These are phyloP conservation scores for Aplidium turbinatum DNA, from an alignment of 23 tunicate species.

Conservation along the genomic window DNA sequence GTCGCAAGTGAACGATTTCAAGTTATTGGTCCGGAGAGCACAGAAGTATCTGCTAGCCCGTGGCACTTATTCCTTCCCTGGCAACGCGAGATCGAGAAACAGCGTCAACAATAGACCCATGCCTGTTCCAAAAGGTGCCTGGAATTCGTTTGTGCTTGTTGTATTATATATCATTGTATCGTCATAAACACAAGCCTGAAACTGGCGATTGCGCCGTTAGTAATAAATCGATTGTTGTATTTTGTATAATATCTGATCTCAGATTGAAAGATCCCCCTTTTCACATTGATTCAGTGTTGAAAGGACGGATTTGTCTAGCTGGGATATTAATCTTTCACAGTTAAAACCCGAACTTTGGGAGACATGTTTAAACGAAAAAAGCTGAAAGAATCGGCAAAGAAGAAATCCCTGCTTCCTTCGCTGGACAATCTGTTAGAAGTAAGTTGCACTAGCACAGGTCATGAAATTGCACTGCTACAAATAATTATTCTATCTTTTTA, in stretches of 20 bases:
- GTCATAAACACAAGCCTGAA: background rate
- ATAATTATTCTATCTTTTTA: too few species aligned
- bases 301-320: too few species aligned
- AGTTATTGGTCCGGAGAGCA: constrained; percentile 62
- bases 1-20: constrained; percentile 43
- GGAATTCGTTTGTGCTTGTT: background rate
- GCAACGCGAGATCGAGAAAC: constrained; percentile 45
- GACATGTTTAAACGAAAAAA: constrained; percentile 72
- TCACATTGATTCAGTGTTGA: too few species aligned
- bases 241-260: too few species aligned
- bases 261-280: too few species aligned
- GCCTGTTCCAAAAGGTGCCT: constrained; percentile 88
- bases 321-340: too few species aligned
- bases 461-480: too few species aligned
- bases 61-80: constrained; percentile 54
- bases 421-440: constrained; percentile 67
- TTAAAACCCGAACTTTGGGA: constrained; percentile 65
- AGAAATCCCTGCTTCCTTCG: constrained; percentile 33
- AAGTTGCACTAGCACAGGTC: background rate
- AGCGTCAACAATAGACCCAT: constrained; percentile 57
- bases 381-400: constrained; percentile 26
- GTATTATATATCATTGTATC: background rate
- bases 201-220: too few species aligned
- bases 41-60: constrained; percentile 85
- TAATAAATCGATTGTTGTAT: background rate